These are phyloP conservation scores for Aspiorhynchus laticeps DNA, from an alignment of 2,113 vertebrate genomes.

Conservation along the genomic window DNA sequence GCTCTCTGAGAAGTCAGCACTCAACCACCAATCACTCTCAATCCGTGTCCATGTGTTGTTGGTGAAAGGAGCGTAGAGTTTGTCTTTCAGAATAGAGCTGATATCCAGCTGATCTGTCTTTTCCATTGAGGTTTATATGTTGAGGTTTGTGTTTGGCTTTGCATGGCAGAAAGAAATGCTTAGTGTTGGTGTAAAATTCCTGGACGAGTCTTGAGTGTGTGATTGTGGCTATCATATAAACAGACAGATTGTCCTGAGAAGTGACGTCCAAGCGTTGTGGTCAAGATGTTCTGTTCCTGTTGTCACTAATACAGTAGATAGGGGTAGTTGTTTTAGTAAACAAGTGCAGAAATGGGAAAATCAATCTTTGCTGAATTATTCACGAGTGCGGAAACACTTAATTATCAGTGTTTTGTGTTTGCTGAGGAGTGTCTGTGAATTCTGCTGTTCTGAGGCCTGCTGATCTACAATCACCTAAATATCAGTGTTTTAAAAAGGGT, in stretches of 20 bases:
- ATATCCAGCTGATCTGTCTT: not conserved
- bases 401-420: conserved; percentile 43
- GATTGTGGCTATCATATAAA: not conserved
- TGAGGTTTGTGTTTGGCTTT: not conserved
- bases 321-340: conserved; percentile 12
- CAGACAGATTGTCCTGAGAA: not conserved
- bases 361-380: conserved; percentile 52
- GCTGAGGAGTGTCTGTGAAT: not conserved
- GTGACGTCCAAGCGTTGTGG: not conserved
- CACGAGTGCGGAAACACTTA: conserved; percentile 36
- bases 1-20: not conserved
- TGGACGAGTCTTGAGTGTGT: not conserved
- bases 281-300: not conserved
- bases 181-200: not conserved
- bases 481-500: not conserved
- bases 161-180: not conserved
- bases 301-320: not conserved
- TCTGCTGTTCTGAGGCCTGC: not conserved
- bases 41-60: not conserved
- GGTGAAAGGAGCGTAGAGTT: not conserved
- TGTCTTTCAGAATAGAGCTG: not conserved
- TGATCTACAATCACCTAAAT: not conserved
- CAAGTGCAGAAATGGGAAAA: conserved; percentile 35
- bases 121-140: no score
- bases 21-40: not conserved